Evolutionary conservation across 2,888 invertebrate species (phyloP), one percentile per base, ranked within the genome.

Genomic region (Ophraella communa): DNA sequence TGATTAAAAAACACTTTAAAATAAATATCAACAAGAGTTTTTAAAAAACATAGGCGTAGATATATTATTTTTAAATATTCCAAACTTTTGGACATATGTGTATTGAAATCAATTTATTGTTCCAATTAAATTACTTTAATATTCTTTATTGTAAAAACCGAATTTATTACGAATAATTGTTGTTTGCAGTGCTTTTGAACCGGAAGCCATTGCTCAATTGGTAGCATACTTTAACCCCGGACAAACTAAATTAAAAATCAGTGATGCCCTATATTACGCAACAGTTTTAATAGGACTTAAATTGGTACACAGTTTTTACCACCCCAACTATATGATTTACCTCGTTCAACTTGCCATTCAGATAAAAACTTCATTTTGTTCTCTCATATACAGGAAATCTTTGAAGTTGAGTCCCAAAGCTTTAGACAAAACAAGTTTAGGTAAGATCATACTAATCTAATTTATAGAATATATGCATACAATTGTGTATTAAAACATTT

Each of bases 311-410:
- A 88, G 92, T 5, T 74, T 76, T 49, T 75, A 74, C 24, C 68
- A 96, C 82, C 94, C 94, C 0, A 95, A 93, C 78, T 94, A 95
- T 89, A 88, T 94, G 84, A 90, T 89, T 17, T 88, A 42, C 83
- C 90, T 62, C 89, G 91, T 75, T 87, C 71, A 72, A 54, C 33
- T 92, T 82, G 94, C 94, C 56, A 91, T 94, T 90, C 88, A 91
- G 81, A 87, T 93, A 78, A 84, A 94, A 10, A 87, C 94, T 1
- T 91, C 92, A 0, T 89, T 91, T 76, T 93, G 93, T 76, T 90
- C 93, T 0, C 84, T 95, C 20, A 88, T 95, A 66, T 95, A 94
- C 79, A 87, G 75, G 52, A 71, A 71, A 51, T 64, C 72, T 5
- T 60, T 75, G 20, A 71, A 65, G 62, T 27, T 75, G 33, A 71